Conservation (phyloP, 2,113 vertebrate species). For the Thomomys bottae region DNA sequence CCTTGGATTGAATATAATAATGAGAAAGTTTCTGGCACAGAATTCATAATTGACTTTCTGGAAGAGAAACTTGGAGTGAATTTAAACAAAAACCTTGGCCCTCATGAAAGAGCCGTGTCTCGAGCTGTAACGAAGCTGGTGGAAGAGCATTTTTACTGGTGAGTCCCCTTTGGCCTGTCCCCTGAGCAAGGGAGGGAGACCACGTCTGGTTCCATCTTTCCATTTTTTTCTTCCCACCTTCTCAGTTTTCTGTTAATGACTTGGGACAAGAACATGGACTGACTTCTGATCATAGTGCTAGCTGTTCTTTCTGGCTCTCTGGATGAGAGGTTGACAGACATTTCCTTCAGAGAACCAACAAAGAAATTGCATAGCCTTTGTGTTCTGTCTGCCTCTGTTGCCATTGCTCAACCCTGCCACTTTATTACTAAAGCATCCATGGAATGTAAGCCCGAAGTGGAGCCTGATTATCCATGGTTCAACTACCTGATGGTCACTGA, state of each 20-base stretch:
- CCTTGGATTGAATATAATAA: slow-evolving; percentile 99
- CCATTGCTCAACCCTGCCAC: background rate
- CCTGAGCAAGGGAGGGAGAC: background rate
- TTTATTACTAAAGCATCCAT: background rate
- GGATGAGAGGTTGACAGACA: background rate
- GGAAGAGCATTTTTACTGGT: slow-evolving; percentile 98
- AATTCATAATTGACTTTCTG: slow-evolving; percentile 98
- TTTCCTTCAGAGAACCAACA: background rate
- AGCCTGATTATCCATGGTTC: background rate
- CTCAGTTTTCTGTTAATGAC: background rate
- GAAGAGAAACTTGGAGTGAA: slow-evolving; percentile 97
- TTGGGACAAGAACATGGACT: background rate
- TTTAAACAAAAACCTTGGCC: slow-evolving; percentile 93
- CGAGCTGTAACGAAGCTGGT: slow-evolving; percentile 96
- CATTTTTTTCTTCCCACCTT: background rate
- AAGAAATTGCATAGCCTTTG: too few relatives aligned
- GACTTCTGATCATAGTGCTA: background rate
- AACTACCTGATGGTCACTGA: background rate
- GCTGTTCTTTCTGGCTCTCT: background rate
- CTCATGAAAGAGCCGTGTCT: slow-evolving; percentile 93
- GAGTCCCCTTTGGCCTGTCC: slow-evolving; percentile 62
- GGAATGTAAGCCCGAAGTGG: background rate
- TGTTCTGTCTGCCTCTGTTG: background rate
- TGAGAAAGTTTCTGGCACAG: slow-evolving; percentile 94
- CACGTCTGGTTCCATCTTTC: background rate